Conservation (phyloP, 1,140 invertebrate genomes). For the Planococcus citri region DNA sequence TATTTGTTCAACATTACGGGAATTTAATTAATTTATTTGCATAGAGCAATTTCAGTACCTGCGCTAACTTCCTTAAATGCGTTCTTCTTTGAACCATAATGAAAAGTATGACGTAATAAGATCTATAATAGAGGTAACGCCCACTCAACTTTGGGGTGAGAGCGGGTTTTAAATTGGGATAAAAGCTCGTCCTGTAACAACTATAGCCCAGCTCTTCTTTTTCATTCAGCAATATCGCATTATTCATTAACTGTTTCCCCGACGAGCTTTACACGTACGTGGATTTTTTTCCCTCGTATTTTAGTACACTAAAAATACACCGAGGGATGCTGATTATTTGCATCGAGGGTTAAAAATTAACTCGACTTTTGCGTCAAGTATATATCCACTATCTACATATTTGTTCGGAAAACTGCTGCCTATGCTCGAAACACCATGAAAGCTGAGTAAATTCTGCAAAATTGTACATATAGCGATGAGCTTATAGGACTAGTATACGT, state of each 20-base stretch:
- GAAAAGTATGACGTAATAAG: constrained; percentile 7
- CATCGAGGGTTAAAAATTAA: no score
- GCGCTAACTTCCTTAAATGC: background rate
- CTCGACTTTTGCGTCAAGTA: no score
- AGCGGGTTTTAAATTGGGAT: background rate
- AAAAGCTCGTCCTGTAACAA: background rate
- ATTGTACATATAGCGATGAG: no score
- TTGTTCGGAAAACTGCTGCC: no score
- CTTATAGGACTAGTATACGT: no score
- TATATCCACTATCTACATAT: no score
- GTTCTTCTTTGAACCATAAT: background rate
- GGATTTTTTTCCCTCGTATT: background rate
- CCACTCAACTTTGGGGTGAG: background rate
- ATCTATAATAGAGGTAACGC: constrained; percentile 6
- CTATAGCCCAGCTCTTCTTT: background rate
- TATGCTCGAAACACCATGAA: no score
- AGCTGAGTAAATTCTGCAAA: no score
- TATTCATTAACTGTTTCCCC: background rate
- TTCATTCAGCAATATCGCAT: background rate
- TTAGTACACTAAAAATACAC: background rate
- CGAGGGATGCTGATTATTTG: no score
- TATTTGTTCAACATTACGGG: background rate
- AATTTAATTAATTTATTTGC: background rate
- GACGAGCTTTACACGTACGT: background rate
- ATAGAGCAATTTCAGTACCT: background rate